phyloP scores from a whole-genome alignment of 2,888 invertebrate species.

The Ophion ventricosus region DNA sequence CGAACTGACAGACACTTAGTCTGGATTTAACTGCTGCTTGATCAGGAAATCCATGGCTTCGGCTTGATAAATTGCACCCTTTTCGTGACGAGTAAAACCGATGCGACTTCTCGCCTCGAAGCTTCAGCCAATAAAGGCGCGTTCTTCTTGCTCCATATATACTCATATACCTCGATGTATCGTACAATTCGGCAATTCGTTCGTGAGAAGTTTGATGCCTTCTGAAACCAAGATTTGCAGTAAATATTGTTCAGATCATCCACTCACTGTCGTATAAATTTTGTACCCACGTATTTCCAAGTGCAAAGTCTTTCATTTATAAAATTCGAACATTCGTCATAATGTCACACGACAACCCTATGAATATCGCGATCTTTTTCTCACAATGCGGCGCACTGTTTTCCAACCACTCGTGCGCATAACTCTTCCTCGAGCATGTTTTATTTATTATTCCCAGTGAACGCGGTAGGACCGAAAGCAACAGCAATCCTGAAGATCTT shows the following conservation, averaged over 20 bases:
- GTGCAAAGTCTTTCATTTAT: not conserved
- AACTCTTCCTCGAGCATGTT: constrained; percentile 66
- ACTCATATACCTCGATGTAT: not conserved
- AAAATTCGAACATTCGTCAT: not conserved
- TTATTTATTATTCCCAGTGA: constrained; percentile 65
- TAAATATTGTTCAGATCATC: constrained; percentile 1
- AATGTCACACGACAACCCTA: constrained; percentile 28
- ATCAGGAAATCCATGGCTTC: constrained; percentile 78
- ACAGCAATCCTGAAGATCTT: constrained; percentile 68
- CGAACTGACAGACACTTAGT: constrained; percentile 79
- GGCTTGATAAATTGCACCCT: constrained; percentile 76
- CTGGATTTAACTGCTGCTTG: constrained; percentile 81
- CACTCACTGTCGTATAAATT: not conserved
- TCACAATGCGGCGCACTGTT: constrained; percentile 5
- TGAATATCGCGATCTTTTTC: constrained; percentile 36
- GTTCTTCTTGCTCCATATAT: not conserved
- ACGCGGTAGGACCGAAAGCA: constrained; percentile 74
- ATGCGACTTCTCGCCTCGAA: constrained; percentile 35
- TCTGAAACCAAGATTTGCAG: not conserved
- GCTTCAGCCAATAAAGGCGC: constrained; percentile 6
- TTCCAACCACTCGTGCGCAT: constrained; percentile 59
- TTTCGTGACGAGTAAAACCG: constrained; percentile 55
- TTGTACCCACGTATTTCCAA: not conserved
- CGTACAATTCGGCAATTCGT: not conserved
- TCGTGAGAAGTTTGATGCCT: not conserved